Percentiles rank a stretch among this genome's conserved stretches.
These are phyloP conservation scores for Hylia prasina DNA, from an alignment of 2,113 vertebrate species.

Conservation along the genomic window DNA sequence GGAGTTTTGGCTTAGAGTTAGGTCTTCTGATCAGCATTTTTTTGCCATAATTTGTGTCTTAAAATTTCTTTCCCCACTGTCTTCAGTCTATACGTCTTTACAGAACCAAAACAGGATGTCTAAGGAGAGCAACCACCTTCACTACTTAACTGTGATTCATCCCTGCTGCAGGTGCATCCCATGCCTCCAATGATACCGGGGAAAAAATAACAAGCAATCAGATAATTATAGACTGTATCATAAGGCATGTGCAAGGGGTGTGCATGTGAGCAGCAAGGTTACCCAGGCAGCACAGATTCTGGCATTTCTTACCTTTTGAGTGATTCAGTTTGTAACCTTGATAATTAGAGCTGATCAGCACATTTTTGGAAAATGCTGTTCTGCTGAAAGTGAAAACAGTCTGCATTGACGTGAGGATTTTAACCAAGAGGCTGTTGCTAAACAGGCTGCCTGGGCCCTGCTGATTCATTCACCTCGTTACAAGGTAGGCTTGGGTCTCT, in stretches of 20 bases:
- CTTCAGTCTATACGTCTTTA: not conserved
- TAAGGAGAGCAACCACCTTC: conserved; percentile 3
- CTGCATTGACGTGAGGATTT: conserved; percentile 9
- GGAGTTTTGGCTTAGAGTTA: not conserved
- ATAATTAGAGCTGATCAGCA: conserved; percentile 33
- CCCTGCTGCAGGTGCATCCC: not conserved
- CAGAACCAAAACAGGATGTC: not conserved
- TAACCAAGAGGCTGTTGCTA: not conserved
- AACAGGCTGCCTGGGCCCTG: not conserved
- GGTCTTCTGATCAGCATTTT: not conserved
- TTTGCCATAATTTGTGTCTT: not conserved
- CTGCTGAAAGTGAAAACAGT: conserved; percentile 11
- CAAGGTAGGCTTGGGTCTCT: not conserved
- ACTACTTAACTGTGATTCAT: conserved; percentile 21
- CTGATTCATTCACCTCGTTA: not conserved
- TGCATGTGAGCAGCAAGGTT: not conserved
- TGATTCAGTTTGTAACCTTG: conserved; percentile 37
- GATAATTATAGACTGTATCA: conserved; percentile 26
- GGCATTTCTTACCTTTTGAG: conserved; percentile 40
- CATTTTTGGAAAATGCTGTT: conserved; percentile 46
- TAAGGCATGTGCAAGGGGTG: not conserved
- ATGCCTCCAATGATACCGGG: not conserved
- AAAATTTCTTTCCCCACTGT: not conserved
- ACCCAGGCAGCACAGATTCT: not conserved
- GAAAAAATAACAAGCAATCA: conserved; percentile 44